A percentile compares a stretch with the other conserved stretches of the same genome.
phyloP scores from a whole-genome alignment of 1,140 invertebrate genomes.

The Zaprionus taronus region DNA sequence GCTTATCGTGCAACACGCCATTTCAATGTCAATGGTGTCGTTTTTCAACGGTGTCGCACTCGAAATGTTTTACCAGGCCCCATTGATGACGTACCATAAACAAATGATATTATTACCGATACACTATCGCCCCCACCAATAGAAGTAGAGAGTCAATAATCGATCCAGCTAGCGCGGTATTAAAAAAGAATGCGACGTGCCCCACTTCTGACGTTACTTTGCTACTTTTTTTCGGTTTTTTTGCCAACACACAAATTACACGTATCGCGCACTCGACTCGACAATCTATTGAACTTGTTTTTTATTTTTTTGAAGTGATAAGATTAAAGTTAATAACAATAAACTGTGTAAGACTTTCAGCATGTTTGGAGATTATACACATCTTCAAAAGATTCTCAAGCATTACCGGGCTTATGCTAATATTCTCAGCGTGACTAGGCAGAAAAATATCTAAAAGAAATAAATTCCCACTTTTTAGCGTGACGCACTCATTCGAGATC shows the following conservation, averaged over 20 bases:
- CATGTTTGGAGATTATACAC: background rate
- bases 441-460: background rate
- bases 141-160: background rate
- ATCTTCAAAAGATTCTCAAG: background rate
- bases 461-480: background rate
- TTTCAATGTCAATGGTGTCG: slow-evolving; percentile 80
- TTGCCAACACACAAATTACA: background rate
- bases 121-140: background rate
- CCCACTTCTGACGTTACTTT: slow-evolving; percentile 5
- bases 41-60: slow-evolving; percentile 43
- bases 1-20: slow-evolving; percentile 53
- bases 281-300: slow-evolving; percentile 3
- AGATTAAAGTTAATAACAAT: slow-evolving; percentile 34
- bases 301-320: slow-evolving; percentile 17
- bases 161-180: background rate
- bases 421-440: slow-evolving; percentile 9
- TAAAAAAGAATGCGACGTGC: slow-evolving; percentile 7
- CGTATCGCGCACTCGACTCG: slow-evolving; percentile 15
- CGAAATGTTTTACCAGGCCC: slow-evolving; percentile 60
- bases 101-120: slow-evolving; percentile 19
- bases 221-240: background rate
- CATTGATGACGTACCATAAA: slow-evolving; percentile 60
- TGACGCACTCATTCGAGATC: slow-evolving; percentile 5
- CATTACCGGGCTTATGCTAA: background rate
- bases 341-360: slow-evolving; percentile 2